Percentiles rank a stretch among this genome's conserved stretches.
These are phyloP conservation scores for Mystacides longicornis DNA, from an alignment of 2,888 invertebrate species.

Conservation along the genomic window DNA sequence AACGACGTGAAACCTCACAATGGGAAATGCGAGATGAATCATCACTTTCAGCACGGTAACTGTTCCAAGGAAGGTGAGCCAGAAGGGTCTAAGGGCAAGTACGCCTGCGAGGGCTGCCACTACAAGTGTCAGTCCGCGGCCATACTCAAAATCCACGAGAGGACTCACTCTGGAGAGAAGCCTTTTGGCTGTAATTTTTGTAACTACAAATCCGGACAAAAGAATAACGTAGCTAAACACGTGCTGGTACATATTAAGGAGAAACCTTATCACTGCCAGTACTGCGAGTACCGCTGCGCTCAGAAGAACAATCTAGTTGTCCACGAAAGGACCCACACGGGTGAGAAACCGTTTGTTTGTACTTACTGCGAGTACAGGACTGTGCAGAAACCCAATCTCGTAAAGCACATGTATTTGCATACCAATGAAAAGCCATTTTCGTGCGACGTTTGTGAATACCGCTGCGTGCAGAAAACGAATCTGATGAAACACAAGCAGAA, in stretches of 20 bases:
- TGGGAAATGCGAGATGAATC: not conserved
- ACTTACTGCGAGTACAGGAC: constrained; percentile 46
- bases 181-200: constrained; percentile 45
- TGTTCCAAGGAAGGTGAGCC: constrained; percentile 7
- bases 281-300: constrained; percentile 45
- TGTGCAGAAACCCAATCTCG: constrained; percentile 46
- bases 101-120: constrained; percentile 40
- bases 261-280: constrained; percentile 45
- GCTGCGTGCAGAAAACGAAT: constrained; percentile 47
- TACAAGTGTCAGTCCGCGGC: constrained; percentile 47
- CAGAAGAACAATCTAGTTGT: constrained; percentile 48
- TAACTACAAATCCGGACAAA: constrained; percentile 46
- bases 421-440: constrained; percentile 47
- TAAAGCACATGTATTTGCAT: constrained; percentile 48
- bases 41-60: not conserved
- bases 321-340: constrained; percentile 46
- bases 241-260: constrained; percentile 47
- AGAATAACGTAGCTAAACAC: constrained; percentile 48
- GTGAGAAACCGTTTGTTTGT: constrained; percentile 45
- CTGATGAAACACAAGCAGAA: constrained; percentile 45
- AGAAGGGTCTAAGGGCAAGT: constrained; percentile 38
- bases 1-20: not conserved
- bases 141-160: constrained; percentile 45
- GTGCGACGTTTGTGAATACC: constrained; percentile 43
- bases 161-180: constrained; percentile 45